phyloP scores from a whole-genome alignment of 1,140 invertebrate genomes.

The Brachionus calyciflorus region DNA sequence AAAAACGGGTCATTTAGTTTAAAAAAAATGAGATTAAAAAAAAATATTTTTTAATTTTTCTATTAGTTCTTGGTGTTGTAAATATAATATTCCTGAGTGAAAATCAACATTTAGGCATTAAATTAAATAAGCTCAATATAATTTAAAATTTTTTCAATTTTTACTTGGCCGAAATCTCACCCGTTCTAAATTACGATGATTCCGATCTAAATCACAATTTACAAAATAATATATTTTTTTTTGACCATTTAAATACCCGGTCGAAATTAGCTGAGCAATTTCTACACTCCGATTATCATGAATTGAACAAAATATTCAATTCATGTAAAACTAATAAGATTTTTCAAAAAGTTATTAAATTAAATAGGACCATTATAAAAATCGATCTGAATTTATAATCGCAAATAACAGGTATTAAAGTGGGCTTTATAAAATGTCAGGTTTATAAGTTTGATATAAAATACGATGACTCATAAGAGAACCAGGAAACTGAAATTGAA shows the following conservation, averaged over 20 bases:
- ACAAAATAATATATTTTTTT: neutral
- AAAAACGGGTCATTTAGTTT: neutral
- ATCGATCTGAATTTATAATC: neutral
- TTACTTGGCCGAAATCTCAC: neutral
- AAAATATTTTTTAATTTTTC: neutral
- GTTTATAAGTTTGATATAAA: conserved; percentile 11
- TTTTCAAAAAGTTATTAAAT: neutral
- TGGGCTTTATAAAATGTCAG: neutral
- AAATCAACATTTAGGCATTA: neutral
- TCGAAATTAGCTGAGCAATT: conserved; percentile 4
- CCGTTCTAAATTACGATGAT: neutral
- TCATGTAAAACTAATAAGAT: neutral
- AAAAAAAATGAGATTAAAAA: conserved; percentile 28
- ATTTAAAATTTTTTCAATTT: neutral
- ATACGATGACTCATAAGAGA: neutral
- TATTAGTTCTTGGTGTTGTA: neutral
- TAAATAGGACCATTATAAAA: neutral
- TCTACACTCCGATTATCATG: neutral
- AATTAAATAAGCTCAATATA: neutral
- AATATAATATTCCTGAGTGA: neutral
- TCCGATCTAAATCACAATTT: too few relatives aligned
- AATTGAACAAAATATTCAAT: neutral
- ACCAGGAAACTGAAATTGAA: neutral
- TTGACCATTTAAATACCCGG: neutral
- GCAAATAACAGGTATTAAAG: neutral